Percentiles rank a stretch among this genome's conserved stretches.
Evolutionary conservation across 1,140 invertebrate genomes (phyloP).

Genomic region (Drosophila micromelanica): DNA sequence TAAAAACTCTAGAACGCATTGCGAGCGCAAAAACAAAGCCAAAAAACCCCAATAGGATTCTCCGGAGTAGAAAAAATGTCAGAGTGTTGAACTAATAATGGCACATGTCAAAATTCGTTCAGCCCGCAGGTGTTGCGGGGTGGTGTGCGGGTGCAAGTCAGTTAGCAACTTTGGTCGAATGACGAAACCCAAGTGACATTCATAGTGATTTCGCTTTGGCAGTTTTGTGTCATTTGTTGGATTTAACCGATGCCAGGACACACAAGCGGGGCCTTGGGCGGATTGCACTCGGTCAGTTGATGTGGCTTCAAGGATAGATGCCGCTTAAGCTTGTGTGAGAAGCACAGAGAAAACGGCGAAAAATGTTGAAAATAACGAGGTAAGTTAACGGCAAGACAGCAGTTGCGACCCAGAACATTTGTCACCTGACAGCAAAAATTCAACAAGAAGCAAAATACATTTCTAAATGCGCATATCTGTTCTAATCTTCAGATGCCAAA

Average conservation of each 20-base stretch:
- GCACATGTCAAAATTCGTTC: slow-evolving; percentile 84
- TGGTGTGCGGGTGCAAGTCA: slow-evolving; percentile 16
- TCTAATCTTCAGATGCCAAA: background rate
- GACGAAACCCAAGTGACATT: slow-evolving; percentile 80
- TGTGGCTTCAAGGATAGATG: slow-evolving; percentile 45
- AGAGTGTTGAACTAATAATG: slow-evolving; percentile 84
- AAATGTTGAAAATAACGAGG: slow-evolving; percentile 23
- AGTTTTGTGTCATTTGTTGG: slow-evolving; percentile 80
- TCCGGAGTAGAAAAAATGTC: slow-evolving; percentile 51
- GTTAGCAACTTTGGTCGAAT: slow-evolving; percentile 53
- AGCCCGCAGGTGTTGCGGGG: slow-evolving; percentile 36
- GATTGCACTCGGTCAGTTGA: slow-evolving; percentile 39
- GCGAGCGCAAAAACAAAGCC: slow-evolving; percentile 63
- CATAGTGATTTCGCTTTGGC: slow-evolving; percentile 78
- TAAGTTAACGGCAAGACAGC: slow-evolving; percentile 43
- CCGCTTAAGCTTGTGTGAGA: slow-evolving; percentile 39
- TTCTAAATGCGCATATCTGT: slow-evolving; percentile 25
- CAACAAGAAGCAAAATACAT: slow-evolving; percentile 28
- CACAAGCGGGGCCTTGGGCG: slow-evolving; percentile 18
- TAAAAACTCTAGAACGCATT: slow-evolving; percentile 76
- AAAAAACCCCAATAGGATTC: slow-evolving; percentile 45
- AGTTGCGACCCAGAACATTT: slow-evolving; percentile 57
- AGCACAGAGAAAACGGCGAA: slow-evolving; percentile 17
- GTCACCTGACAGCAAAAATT: slow-evolving; percentile 59
- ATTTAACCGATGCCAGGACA: slow-evolving; percentile 57